phyloP scores from a whole-genome alignment of 2,888 invertebrate species.

The Electrophaes corylata region DNA sequence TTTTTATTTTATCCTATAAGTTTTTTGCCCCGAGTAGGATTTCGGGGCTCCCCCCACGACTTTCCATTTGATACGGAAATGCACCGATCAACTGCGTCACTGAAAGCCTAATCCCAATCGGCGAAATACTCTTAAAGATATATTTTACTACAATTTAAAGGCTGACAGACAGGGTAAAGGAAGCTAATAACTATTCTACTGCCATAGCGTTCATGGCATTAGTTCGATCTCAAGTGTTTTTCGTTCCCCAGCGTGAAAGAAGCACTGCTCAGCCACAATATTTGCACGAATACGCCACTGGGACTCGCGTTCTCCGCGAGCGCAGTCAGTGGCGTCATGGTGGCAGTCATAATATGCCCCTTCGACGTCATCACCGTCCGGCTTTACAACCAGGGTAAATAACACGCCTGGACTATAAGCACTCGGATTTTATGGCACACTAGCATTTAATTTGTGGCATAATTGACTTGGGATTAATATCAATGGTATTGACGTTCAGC shows the following conservation, averaged over 20 bases:
- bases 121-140: no score
- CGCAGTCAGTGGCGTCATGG: conserved; percentile 89
- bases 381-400: conserved; percentile 93
- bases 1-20: no score
- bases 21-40: no score
- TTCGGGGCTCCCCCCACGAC: no score
- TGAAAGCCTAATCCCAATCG: no score
- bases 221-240: conserved; percentile 13
- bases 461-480: no score
- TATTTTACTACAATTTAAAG: no score
- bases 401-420: conserved; percentile 17
- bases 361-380: conserved; percentile 94
- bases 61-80: no score
- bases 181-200: no score
- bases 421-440: conserved; percentile 4
- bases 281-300: conserved; percentile 64
- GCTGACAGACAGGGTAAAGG: no score
- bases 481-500: background rate
- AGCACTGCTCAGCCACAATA: conserved; percentile 57
- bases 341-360: conserved; percentile 92
- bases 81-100: no score
- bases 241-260: conserved; percentile 65
- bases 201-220: background rate
- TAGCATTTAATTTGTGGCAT: background rate
- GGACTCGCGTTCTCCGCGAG: conserved; percentile 84